Base-by-base conservation (phyloP, 2,888 invertebrate genomes). In the Eilema sororculum region DNA sequence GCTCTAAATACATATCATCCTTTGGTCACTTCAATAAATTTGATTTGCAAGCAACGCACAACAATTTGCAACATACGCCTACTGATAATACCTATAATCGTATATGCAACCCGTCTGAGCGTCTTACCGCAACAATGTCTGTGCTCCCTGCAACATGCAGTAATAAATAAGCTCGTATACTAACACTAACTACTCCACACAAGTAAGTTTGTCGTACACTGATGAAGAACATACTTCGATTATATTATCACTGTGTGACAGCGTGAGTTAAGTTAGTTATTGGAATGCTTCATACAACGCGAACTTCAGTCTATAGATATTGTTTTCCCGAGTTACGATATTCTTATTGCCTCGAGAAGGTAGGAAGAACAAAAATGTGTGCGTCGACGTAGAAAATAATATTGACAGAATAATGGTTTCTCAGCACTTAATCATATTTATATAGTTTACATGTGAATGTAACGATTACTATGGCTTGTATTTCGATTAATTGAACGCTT, bases 251-350 rank as follows among this genome's bases (percentile, higher is more conserved):
- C 68, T 67, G 52, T 65, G 68, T 68, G 73, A 71, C 65, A 52
- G 41, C 24, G 46, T 63, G 24, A 52, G n/a, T 52, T 52, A 9
- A 52, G 52, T 52, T n/a, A 52, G n/a, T 52, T 52, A 8, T 2
- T 66, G 60, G 73, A 59, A 75, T 61, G 76, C 78, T 75, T 77
- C 75, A 72, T 74, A 69, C 64, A 66, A 72, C 62, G 65, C 65
- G 67, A 64, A 56, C 71, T 63, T 12, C 62, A 52, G 13, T 62
- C n/a, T n/a, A n/a, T n/a, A n/a, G 33, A 37, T 52, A 56, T 25
- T 33, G 33, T 74, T 68, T 66, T 22, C 52, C 28, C 52, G 56
- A 56, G 63, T 60, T 62, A 74, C 67, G 65, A 60, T 68, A 65
- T 61, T 52, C 30, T 56, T 62, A 33, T 20, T n/a, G 56, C 30